phyloP scores from a whole-genome alignment of 2,888 invertebrate genomes.

The Ochropacha duplaris region DNA sequence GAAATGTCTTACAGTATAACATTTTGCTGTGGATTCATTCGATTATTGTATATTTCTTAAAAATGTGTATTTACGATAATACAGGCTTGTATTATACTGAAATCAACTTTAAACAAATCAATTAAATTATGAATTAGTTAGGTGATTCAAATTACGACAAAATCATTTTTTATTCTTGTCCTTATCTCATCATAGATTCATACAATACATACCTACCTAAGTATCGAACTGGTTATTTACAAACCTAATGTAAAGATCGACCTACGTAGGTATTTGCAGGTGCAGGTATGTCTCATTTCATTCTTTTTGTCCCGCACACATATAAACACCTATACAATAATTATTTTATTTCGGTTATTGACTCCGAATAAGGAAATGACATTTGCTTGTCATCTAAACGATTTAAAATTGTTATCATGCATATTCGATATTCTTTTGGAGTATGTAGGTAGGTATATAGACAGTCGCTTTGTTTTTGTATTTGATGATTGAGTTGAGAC shows the following conservation, averaged over 20 bases:
- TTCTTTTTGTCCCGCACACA: not conserved
- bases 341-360: conserved; percentile 50
- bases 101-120: too few species aligned
- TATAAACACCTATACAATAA: conserved; percentile 4
- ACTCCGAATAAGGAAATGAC: conserved; percentile 51
- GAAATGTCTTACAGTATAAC: not conserved
- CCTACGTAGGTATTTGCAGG: not conserved
- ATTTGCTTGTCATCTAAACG: conserved; percentile 32
- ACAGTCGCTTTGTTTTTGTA: conserved; percentile 33
- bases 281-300: not conserved
- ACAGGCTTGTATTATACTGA: too few species aligned
- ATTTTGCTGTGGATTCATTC: not conserved
- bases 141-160: not conserved
- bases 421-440: too few species aligned
- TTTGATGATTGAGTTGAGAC: conserved; percentile 32
- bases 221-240: not conserved
- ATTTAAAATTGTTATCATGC: not conserved
- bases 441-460: conserved; percentile 4
- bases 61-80: not conserved
- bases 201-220: not conserved
- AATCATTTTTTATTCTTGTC: too few species aligned
- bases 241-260: not conserved
- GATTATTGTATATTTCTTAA: not conserved
- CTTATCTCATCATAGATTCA: too few species aligned
- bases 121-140: not conserved